Base-by-base conservation (phyloP, 23 tunicate genomes). In the Clavelina lepadiformis region DNA sequence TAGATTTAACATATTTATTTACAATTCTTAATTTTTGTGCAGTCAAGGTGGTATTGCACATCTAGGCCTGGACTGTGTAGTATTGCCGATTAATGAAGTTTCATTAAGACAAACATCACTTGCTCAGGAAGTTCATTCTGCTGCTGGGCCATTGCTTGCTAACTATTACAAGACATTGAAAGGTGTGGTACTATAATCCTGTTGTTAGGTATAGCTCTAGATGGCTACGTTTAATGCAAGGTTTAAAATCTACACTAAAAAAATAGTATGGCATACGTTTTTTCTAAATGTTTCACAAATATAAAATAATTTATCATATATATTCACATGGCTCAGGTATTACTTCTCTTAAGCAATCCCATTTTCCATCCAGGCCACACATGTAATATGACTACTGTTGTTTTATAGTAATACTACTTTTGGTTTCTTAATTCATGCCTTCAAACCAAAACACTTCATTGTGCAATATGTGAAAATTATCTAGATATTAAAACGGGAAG, bases 1-100 rank as follows among this genome's bases (percentile, higher is more conserved):
- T n/a, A n/a, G n/a, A n/a, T n/a, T n/a, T n/a, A n/a, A n/a, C n/a
- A n/a, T n/a, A n/a, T n/a, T n/a, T n/a, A n/a, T n/a, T n/a, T n/a
- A n/a, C n/a, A n/a, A n/a, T n/a, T n/a, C n/a, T n/a, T n/a, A n/a
- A n/a, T n/a, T n/a, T n/a, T n/a, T n/a, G n/a, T n/a, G n/a, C 25
- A 63, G 69, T 23, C 69, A 63, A 63, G 80, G 71, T 2, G 68
- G 65, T 26, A 35, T 62, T 31, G 34, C 58, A n/a, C 34, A 62
- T 7, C 36, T 75, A 24, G 63, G 32, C 26, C 37, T 75, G 38
- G 80, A 75, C 51, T 61, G 69, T 28, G 32, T 75, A 19, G 71
- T 75, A n/a, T 35, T 75, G 24, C 80, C 80, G 2, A 51, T 75
- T 24, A 75, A 75, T 49, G 80, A 75, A 32, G 65, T 75, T 32